phyloP scores from a whole-genome alignment of 1,140 invertebrate genomes.

The Scaptomyza hsui region DNA sequence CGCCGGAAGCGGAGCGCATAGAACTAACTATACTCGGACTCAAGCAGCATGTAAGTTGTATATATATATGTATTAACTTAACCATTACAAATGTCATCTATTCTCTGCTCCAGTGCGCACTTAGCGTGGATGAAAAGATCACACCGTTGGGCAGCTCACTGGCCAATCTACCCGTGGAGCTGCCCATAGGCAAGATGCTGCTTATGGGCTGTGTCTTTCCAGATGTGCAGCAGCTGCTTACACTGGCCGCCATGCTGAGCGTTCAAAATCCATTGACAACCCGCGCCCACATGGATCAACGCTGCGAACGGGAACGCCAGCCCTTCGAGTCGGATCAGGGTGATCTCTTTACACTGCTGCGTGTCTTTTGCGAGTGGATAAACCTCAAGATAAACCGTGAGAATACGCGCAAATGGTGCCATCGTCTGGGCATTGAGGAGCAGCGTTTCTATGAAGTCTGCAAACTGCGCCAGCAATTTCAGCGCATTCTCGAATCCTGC shows the following conservation, averaged over 20 bases:
- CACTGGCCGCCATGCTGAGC: slow-evolving; percentile 95
- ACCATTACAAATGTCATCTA: not conserved
- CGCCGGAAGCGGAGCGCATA: slow-evolving; percentile 91
- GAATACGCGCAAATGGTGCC: slow-evolving; percentile 92
- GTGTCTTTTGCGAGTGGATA: slow-evolving; percentile 95
- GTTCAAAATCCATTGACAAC: slow-evolving; percentile 97
- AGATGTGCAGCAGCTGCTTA: slow-evolving; percentile 95
- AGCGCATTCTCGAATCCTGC: slow-evolving; percentile 92
- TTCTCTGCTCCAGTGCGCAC: slow-evolving; percentile 87
- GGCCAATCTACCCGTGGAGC: slow-evolving; percentile 96
- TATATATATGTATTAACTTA: not conserved
- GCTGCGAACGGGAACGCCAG: slow-evolving; percentile 87
- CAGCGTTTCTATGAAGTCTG: slow-evolving; percentile 98
- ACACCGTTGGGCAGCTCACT: slow-evolving; percentile 95
- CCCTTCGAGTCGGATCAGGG: slow-evolving; percentile 88
- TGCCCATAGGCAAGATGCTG: slow-evolving; percentile 97
- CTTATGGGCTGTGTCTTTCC: slow-evolving; percentile 96
- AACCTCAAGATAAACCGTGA: slow-evolving; percentile 87
- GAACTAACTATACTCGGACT: slow-evolving; percentile 94
- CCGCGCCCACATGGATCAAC: slow-evolving; percentile 92
- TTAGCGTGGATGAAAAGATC: slow-evolving; percentile 93
- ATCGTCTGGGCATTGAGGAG: slow-evolving; percentile 94
- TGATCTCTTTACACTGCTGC: slow-evolving; percentile 96
- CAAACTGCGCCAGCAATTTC: slow-evolving; percentile 95
- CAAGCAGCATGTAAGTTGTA: slow-evolving; percentile 91